Evolutionary conservation across 2,113 vertebrate species (phyloP), one percentile per base, ranked within the genome.

Genomic region (Laticauda colubrina): DNA sequence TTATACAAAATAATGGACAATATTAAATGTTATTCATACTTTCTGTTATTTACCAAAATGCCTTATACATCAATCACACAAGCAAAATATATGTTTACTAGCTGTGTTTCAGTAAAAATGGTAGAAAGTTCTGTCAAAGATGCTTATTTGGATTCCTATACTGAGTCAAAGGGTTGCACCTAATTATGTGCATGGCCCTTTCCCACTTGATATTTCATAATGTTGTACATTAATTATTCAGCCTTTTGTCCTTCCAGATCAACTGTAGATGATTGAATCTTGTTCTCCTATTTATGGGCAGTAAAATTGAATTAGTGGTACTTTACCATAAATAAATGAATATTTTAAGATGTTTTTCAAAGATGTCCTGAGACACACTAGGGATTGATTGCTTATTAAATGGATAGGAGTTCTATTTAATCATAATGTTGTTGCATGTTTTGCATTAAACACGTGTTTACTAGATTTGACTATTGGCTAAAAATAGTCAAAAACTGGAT

Each of bases 381-480:
- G 92, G 75, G 64, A 93, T 93, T 93, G 26, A 26, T 69, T 88
- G 7, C n/a, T 90, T 75, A n/a, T 69, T 53, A 75, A 86, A 59
- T 53, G 0, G 5, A 48, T 69, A 34, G 26, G 8, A 20, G 11
- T 45, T 39, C 87, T 26, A 5, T 57, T 81, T 59, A 85, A 43
- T 92, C 92, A 89, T 91, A 94, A 90, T 93, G 93, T 92, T 93
- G 94, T 88, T 96, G 96, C 96, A 96, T 96, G 95, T 54, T 34
- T 54, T 94, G 21, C 91, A 2, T 88, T 75, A 87, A 61, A 81
- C 94, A 95, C 94, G 96, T 95, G 95, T 93, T 94, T 92, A 95
- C 90, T 93, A 90, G 61, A 89, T 91, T 86, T 89, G n/a, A n/a
- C 0, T 5, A 20, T 87, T 91, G 69, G 91, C 92, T 97, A 96